Base-by-base conservation (phyloP, 2,113 vertebrate species). In the Pedionomus torquatus region DNA sequence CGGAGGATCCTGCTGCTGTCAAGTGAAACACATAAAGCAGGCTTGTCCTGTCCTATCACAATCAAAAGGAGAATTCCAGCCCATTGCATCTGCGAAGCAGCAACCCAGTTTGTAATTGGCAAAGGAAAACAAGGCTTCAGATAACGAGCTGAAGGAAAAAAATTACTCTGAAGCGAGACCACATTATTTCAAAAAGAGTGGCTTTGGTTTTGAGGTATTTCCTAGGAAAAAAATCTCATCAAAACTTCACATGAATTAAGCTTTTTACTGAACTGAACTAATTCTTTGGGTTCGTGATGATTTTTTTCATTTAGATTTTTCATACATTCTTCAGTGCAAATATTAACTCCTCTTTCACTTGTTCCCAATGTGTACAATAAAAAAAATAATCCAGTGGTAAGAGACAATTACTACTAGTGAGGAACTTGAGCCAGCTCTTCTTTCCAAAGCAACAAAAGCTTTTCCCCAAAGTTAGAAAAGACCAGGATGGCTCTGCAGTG, bases 1-100 rank as follows among this genome's bases (percentile, higher is more conserved):
- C 93, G 90, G 75, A 96, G 93, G 86, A 93, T 94, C 77, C 92
- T 95, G 94, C 89, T 61, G 57, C 49, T 92, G 60, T 95, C 85
- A 90, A 95, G 74, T 89, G 79, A 94, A 95, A 95, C 2, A 6
- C 55, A 71, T 60, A 94, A 97, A 95, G 86, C 14, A 65, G 41
- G 25, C 93, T 74, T 94, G 95, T 95, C 93, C 88, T 28, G 76
- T 57, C 81, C 41, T 89, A 86, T 97, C 87, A 87, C 91, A 92
- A 94, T 74, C 96, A 92, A 81, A 89, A 46, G 70, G 39, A 72
- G 24, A 93, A 79, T 96, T 95, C 79, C 87, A 97, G 76, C 71
- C 91, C 89, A 79, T 2, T 93, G 89, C 86, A 72, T 54, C 87
- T 0, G 0, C 74, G 84, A 66, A 82, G 48, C 49, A 37, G 70